Evolutionary conservation across 2,888 invertebrate genomes (phyloP).

Genomic region (Tetanocera ferruginea): DNA sequence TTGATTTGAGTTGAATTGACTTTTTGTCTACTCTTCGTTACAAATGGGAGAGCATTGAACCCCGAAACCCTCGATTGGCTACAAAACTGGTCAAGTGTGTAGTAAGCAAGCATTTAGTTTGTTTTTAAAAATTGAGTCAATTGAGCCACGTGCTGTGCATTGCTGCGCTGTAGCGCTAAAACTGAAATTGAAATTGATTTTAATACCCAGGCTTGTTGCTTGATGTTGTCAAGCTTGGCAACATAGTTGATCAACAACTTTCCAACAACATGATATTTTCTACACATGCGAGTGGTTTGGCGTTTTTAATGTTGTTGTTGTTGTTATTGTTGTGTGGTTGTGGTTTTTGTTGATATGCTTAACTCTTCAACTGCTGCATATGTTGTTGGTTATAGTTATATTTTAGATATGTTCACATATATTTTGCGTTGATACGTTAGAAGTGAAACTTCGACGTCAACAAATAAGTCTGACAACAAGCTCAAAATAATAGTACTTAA

Average conservation of each 20-base stretch:
- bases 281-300: background rate
- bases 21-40: no score
- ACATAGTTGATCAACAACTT: constrained; percentile 18
- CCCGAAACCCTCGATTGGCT: no score
- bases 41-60: no score
- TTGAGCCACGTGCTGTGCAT: no score
- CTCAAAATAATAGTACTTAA: background rate
- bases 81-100: no score
- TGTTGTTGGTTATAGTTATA: background rate
- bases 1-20: no score
- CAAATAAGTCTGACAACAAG: constrained; percentile 4
- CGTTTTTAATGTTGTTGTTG: background rate
- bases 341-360: background rate
- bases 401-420: background rate
- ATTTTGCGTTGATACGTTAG: background rate
- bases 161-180: background rate
- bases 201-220: constrained; percentile 10
- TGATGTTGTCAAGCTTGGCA: constrained; percentile 27
- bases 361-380: background rate
- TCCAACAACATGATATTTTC: constrained; percentile 14
- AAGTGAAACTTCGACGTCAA: no score
- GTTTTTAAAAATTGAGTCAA: no score
- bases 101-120: no score
- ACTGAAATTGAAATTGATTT: constrained; percentile 25
- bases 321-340: background rate